Percentiles rank a stretch among this genome's conserved stretches.
These are phyloP conservation scores for Bombyx mandarina DNA, from an alignment of 1,140 invertebrate genomes.

Conservation along the genomic window DNA sequence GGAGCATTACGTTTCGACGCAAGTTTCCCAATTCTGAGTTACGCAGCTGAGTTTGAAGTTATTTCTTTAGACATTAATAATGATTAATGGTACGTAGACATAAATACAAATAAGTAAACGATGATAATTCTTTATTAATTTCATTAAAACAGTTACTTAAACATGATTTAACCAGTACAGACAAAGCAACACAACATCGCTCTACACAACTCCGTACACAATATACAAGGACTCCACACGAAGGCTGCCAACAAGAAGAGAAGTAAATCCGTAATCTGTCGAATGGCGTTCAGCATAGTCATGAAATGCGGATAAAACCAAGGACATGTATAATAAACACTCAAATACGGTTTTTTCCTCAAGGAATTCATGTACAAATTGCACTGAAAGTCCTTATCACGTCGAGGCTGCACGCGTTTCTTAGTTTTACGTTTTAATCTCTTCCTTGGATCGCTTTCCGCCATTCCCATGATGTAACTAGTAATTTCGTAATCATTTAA, in stretches of 20 bases:
- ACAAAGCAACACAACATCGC: slow-evolving; percentile 36
- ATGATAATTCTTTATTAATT: too few species aligned
- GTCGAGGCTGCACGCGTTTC: slow-evolving; percentile 5
- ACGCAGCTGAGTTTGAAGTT: too few species aligned
- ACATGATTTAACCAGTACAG: slow-evolving; percentile 27
- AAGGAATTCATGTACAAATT: slow-evolving; percentile 33
- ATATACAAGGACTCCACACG: slow-evolving; percentile 41
- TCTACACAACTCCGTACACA: slow-evolving; percentile 31
- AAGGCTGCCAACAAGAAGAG: slow-evolving; percentile 34
- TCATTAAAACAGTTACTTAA: too few species aligned
- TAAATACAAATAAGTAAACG: too few species aligned
- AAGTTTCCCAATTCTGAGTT: too few species aligned
- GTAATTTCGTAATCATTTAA: slow-evolving; percentile 21
- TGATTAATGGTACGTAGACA: too few species aligned
- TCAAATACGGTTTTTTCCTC: slow-evolving; percentile 26
- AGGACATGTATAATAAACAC: slow-evolving; percentile 29
- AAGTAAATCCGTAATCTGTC: slow-evolving; percentile 28
- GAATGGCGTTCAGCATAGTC: slow-evolving; percentile 24
- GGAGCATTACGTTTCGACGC: too few species aligned
- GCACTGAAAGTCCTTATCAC: slow-evolving; percentile 28
- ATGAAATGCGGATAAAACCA: slow-evolving; percentile 33
- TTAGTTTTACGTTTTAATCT: slow-evolving; percentile 9
- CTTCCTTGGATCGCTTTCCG: slow-evolving; percentile 21
- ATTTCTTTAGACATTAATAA: too few species aligned
- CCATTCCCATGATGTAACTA: slow-evolving; percentile 22